Conservation (phyloP, 2,888 invertebrate genomes). For the Lycocerus yunnanus region DNA sequence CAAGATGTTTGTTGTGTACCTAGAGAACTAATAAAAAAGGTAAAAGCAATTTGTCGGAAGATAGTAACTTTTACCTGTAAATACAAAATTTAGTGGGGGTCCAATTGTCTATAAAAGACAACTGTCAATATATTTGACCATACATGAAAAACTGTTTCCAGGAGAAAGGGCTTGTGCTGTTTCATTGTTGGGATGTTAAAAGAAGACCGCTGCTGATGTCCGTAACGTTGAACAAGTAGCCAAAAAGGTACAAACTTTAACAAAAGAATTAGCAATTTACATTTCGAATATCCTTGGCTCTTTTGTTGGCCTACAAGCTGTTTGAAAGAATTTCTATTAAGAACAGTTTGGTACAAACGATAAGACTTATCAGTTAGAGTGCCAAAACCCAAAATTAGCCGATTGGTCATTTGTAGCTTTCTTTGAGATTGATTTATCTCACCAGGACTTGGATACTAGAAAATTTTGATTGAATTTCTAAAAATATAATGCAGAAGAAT, state of each 20-base stretch:
- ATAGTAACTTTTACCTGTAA: slow-evolving; percentile 3
- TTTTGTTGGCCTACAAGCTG: background rate
- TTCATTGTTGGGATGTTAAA: background rate
- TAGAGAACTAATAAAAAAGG: slow-evolving; percentile 1
- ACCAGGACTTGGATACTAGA: too few relatives aligned
- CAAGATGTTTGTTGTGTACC: background rate
- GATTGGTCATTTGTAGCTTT: too few relatives aligned
- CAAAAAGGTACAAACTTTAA: background rate
- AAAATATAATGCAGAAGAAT: too few relatives aligned
- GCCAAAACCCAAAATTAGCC: background rate
- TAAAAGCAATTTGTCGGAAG: slow-evolving; percentile 13
- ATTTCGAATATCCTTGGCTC: background rate
- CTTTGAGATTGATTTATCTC: background rate
- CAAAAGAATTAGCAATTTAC: background rate
- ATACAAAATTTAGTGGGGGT: slow-evolving; percentile 6
- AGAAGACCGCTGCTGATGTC: background rate
- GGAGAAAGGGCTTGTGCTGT: slow-evolving; percentile 11
- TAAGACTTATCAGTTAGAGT: background rate
- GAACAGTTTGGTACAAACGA: background rate
- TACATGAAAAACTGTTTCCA: slow-evolving; percentile 9
- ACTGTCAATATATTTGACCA: slow-evolving; percentile 11
- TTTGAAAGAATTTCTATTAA: background rate
- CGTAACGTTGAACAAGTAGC: background rate
- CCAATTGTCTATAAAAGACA: background rate
- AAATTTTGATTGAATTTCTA: too few relatives aligned